Base-by-base conservation (phyloP, 2,888 invertebrate genomes). In the Dryobota labecula region DNA sequence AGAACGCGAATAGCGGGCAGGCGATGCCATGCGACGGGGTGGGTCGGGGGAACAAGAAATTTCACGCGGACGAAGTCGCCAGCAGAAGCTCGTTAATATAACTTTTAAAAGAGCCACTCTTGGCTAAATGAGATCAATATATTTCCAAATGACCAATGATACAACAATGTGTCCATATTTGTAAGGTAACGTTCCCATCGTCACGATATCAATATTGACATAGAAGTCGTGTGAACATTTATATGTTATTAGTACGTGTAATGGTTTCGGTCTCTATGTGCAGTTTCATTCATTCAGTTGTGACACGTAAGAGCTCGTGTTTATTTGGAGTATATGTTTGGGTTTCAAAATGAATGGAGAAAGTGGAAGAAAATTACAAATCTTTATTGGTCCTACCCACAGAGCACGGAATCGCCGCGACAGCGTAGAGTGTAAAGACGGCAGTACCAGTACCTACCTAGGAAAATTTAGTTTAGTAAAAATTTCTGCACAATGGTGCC, bases 131-230 rank as follows among this genome's bases (percentile, higher is more conserved):
- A 53, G 51, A 74, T 24, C 27, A 53, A 62, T n/a, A n/a, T n/a
- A n/a, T 41, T 11, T 5, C 30, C 11, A 7, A 38, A 20, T 8
- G 2, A n/a, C 38, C 20, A 27, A 54, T 76, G 27, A 49, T 57
- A 13, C 24, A 56, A 30, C 33, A 67, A 65, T 9, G 18, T 43
- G n/a, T 24, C 41, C 13, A 57, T 65, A 38, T 24, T 24, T 11
- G 11, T 18, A 13, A 38, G 9, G 36, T 27, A n/a, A 15, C 4
- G 13, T 54, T 61, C 63, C 20, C 54, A 67, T 47, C 24, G 38
- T 15, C 24, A 54, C 27, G 13, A 33, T 53, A 53, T 80, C 53
- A 76, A 70, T 76, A 76, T 81, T 80, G 11, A 66, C 62, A 66
- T 45, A 51, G 24, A 20, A 49, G 11, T 41, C 67, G 67, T 81